These are phyloP conservation scores for Acrocephalus scirpaceus DNA, from an alignment of 2,797 vertebrate species.

Conservation along the genomic window DNA sequence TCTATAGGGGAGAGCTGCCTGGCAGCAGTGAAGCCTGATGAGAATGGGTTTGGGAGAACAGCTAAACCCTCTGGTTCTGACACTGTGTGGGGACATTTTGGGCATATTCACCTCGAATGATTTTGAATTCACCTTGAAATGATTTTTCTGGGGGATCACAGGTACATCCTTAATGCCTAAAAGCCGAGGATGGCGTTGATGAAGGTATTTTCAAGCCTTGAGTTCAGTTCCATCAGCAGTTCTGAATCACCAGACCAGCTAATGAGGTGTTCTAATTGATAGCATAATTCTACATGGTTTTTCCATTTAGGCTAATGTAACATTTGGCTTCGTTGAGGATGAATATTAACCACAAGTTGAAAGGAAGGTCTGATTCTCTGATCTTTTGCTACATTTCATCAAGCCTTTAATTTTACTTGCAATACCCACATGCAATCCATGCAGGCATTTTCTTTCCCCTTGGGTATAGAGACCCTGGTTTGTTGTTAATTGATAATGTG, in stretches of 20 bases:
- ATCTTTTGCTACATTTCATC: conserved; percentile 38
- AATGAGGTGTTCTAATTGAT: conserved; percentile 25
- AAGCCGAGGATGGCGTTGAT: not conserved
- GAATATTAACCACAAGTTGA: conserved; percentile 1
- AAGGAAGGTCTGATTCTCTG: conserved; percentile 26
- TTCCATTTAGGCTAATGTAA: conserved; percentile 29
- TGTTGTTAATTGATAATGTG: not conserved
- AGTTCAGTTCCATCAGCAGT: conserved; percentile 33
- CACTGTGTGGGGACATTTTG: not conserved
- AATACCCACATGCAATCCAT: conserved; percentile 25
- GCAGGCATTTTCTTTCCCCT: conserved; percentile 44
- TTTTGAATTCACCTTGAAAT: not conserved
- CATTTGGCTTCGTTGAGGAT: not conserved
- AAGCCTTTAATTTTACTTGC: conserved; percentile 46
- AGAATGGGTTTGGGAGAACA: not conserved
- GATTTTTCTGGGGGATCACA: not conserved
- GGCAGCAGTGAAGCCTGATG: not conserved
- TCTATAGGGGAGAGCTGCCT: not conserved
- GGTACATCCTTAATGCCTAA: not conserved
- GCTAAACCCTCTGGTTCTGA: not conserved
- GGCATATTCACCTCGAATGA: not conserved
- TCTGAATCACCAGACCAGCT: conserved; percentile 28
- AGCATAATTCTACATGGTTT: not conserved
- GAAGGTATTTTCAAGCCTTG: conserved; percentile 7
- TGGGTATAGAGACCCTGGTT: not conserved